Conservation (phyloP, 2,113 vertebrate genomes). For the Chionodraco myersi region DNA sequence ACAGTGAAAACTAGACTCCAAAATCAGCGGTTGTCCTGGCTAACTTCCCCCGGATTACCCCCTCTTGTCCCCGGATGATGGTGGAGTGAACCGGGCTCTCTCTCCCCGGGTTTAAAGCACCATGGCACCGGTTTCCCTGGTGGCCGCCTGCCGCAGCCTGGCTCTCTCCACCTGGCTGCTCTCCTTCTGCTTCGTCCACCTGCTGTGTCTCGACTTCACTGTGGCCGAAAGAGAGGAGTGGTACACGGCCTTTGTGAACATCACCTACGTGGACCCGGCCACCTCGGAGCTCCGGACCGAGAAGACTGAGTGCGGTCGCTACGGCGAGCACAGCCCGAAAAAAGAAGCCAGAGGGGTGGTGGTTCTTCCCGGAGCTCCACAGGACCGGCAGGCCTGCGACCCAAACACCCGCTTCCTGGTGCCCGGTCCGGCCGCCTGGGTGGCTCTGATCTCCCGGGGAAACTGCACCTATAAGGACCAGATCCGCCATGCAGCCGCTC, state of each 20-base stretch:
- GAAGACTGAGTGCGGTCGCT: slow-evolving; percentile 95
- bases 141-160: slow-evolving; percentile 95
- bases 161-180: slow-evolving; percentile 98
- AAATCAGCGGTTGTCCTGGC: too few relatives aligned
- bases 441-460: slow-evolving; percentile 91
- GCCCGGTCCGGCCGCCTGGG: slow-evolving; percentile 86
- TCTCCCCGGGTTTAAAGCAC: slow-evolving; percentile 46
- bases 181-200: slow-evolving; percentile 97
- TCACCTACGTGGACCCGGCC: slow-evolving; percentile 92
- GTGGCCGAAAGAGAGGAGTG: slow-evolving; percentile 99
- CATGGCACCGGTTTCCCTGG: slow-evolving; percentile 91
- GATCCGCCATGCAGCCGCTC: slow-evolving; percentile 90
- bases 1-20: too few relatives aligned
- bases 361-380: slow-evolving; percentile 84
- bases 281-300: slow-evolving; percentile 88
- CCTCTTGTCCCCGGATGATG: slow-evolving; percentile 18
- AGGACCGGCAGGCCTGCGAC: slow-evolving; percentile 91
- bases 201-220: slow-evolving; percentile 96
- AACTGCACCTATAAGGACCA: slow-evolving; percentile 96
- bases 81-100: slow-evolving; percentile 48
- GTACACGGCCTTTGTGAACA: slow-evolving; percentile 99
- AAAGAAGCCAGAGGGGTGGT: slow-evolving; percentile 91
- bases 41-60: too few relatives aligned
- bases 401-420: slow-evolving; percentile 86
- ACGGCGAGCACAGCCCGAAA: slow-evolving; percentile 96